These are phyloP conservation scores for Peromyscus attwateri DNA, from an alignment of 2,797 vertebrate species.

Conservation along the genomic window DNA sequence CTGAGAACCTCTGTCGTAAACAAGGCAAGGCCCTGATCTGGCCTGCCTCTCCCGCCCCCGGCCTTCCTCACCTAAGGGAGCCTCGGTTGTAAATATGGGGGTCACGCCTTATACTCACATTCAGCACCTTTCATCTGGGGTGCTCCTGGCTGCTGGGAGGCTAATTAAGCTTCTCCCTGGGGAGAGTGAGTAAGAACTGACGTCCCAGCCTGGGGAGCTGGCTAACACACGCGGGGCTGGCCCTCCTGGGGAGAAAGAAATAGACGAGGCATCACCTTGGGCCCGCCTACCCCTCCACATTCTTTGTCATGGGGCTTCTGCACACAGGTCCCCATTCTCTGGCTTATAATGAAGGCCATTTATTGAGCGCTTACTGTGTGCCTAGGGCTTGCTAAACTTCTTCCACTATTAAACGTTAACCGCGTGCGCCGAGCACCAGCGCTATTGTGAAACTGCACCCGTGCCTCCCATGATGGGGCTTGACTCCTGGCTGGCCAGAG, in stretches of 20 bases:
- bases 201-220: not conserved
- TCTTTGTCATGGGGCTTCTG: not conserved
- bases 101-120: constrained; percentile 68
- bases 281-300: not conserved
- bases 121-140: constrained; percentile 82
- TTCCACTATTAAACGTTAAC: not conserved
- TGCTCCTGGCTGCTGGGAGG: constrained; percentile 59
- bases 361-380: not conserved
- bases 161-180: constrained; percentile 78
- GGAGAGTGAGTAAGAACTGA: constrained; percentile 75
- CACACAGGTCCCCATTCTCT: not conserved
- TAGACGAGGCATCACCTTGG: not conserved
- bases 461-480: not conserved
- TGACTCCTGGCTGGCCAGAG: not conserved
- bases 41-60: constrained; percentile 69
- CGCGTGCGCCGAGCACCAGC: not conserved
- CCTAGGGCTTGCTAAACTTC: constrained; percentile 7
- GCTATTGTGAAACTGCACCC: not conserved
- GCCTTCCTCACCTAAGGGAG: constrained; percentile 74
- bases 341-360: constrained; percentile 7
- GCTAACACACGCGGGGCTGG: not conserved
- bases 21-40: constrained; percentile 72
- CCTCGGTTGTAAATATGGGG: constrained; percentile 77
- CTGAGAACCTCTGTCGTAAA: constrained; percentile 83
- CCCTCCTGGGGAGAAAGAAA: not conserved